Percentiles rank a stretch among this genome's conserved stretches.
Conservation (phyloP, 2,797 vertebrate species). For the Sparidentex hasta region DNA sequence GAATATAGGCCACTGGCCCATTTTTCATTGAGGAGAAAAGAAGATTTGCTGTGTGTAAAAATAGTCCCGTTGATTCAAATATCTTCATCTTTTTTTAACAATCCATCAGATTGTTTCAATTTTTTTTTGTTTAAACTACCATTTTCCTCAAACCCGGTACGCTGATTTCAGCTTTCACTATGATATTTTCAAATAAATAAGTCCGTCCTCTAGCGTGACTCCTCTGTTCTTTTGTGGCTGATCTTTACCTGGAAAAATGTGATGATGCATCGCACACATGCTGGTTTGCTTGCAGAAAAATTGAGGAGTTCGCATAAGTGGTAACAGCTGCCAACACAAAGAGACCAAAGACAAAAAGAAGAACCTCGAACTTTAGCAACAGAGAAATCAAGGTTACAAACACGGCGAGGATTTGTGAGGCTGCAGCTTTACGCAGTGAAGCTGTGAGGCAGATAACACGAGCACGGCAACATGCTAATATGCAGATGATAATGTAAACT, state of each 20-base stretch:
- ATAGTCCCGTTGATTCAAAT: constrained; percentile 66
- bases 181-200: neutral
- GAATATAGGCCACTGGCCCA: constrained; percentile 82
- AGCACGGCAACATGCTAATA: neutral
- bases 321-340: no score
- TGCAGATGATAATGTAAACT: no score
- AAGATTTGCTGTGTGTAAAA: constrained; percentile 76
- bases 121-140: neutral
- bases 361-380: neutral
- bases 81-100: constrained; percentile 32
- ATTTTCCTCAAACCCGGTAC: neutral
- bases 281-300: neutral
- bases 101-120: neutral
- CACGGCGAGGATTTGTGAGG: neutral
- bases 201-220: neutral
- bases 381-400: neutral
- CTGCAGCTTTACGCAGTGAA: neutral
- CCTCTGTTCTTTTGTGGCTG: neutral
- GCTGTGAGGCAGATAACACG: neutral
- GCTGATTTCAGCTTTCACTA: neutral
- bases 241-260: neutral
- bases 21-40: constrained; percentile 76
- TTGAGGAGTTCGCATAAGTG: neutral
- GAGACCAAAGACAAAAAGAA: neutral
- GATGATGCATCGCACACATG: neutral